A percentile compares a stretch with the other conserved stretches of the same genome.
Evolutionary conservation across 2,797 vertebrate genomes (phyloP).

Genomic region (Aulostomus chinensis): DNA sequence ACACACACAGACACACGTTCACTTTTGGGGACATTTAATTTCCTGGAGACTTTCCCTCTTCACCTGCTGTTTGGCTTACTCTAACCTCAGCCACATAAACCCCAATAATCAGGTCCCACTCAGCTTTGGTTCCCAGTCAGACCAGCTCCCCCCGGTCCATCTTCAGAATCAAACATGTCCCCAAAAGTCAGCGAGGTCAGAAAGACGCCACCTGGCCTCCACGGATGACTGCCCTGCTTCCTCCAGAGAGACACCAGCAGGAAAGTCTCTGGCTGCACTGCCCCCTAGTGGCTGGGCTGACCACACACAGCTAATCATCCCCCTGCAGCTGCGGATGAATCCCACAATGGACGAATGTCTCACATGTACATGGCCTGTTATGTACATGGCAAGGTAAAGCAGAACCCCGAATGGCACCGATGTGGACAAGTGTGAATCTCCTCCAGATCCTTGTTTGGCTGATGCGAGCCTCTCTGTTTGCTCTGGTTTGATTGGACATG

Average conservation of each 20-base stretch:
- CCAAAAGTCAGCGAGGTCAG: neutral
- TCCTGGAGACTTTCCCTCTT: too few species aligned
- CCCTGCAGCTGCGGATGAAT: constrained; percentile 59
- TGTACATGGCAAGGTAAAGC: constrained; percentile 77
- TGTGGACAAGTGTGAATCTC: constrained; percentile 46
- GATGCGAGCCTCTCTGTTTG: constrained; percentile 16
- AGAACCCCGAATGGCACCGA: constrained; percentile 58
- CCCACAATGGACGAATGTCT: constrained; percentile 67
- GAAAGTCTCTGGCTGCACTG: constrained; percentile 50
- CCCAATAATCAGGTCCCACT: too few species aligned
- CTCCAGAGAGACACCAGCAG: constrained; percentile 44
- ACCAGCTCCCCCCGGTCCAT: too few species aligned
- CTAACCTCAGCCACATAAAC: too few species aligned
- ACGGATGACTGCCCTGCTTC: constrained; percentile 57
- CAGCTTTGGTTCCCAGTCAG: too few species aligned
- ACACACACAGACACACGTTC: too few species aligned
- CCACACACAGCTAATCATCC: constrained; percentile 65
- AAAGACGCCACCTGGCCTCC: constrained; percentile 11
- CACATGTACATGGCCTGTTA: constrained; percentile 73
- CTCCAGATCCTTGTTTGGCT: constrained; percentile 45
- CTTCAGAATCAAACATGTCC: too few species aligned
- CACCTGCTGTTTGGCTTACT: too few species aligned
- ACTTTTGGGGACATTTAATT: too few species aligned
- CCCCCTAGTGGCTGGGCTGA: constrained; percentile 63
- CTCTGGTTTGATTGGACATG: too few species aligned